A percentile compares a stretch with the other conserved stretches of the same genome.
These are phyloP conservation scores for Nemurella pictetii DNA, from an alignment of 2,888 invertebrate genomes.

Conservation along the genomic window DNA sequence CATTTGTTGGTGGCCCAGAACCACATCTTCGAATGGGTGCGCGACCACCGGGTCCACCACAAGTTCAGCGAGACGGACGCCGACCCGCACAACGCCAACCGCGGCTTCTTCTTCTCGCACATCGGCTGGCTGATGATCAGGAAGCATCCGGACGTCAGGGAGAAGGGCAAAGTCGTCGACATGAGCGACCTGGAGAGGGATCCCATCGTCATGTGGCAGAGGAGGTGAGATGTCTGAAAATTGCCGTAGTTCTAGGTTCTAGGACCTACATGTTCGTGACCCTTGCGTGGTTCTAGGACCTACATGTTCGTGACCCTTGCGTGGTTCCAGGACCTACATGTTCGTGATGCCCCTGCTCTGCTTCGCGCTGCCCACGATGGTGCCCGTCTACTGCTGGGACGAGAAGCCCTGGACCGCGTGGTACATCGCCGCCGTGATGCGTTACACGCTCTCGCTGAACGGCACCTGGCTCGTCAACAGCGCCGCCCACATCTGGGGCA, in stretches of 20 bases:
- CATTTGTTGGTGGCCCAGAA: no score
- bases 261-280: not conserved
- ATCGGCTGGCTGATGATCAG: slow-evolving; percentile 89
- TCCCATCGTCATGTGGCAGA: slow-evolving; percentile 83
- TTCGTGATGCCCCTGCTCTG: slow-evolving; percentile 74
- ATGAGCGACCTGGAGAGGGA: slow-evolving; percentile 86
- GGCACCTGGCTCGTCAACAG: slow-evolving; percentile 93
- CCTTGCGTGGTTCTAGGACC: not conserved
- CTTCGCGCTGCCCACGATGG: slow-evolving; percentile 76
- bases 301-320: not conserved
- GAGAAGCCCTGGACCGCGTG: slow-evolving; percentile 74
- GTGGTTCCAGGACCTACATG: slow-evolving; percentile 72
- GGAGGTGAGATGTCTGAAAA: slow-evolving; percentile 62
- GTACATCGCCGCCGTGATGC: slow-evolving; percentile 73
- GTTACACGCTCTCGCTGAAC: slow-evolving; percentile 79
- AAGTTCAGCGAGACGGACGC: slow-evolving; percentile 81
- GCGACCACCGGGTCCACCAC: slow-evolving; percentile 85
- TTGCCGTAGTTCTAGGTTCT: not conserved
- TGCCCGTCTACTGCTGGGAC: slow-evolving; percentile 77
- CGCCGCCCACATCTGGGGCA: slow-evolving; percentile 91
- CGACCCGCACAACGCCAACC: slow-evolving; percentile 83
- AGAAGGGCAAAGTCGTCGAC: slow-evolving; percentile 80
- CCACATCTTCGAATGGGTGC: slow-evolving; percentile 83
- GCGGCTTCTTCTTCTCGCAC: slow-evolving; percentile 95
- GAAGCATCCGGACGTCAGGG: slow-evolving; percentile 88